These are phyloP conservation scores for Eueremaeus valkanovi DNA, from an alignment of 2,888 invertebrate genomes.

Conservation along the genomic window DNA sequence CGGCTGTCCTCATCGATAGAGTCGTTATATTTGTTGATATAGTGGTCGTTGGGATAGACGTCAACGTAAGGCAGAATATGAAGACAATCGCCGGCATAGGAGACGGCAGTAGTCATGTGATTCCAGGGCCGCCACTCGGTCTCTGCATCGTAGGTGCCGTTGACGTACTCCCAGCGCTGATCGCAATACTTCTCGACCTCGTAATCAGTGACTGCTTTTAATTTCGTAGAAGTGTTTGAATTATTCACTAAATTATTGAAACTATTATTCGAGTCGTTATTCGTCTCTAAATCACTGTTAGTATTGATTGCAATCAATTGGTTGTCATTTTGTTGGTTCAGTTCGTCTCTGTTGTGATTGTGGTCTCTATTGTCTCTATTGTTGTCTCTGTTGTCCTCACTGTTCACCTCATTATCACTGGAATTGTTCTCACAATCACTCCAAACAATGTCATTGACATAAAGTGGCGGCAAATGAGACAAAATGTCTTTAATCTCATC, in stretches of 20 bases:
- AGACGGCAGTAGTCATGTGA: slow-evolving; percentile 68
- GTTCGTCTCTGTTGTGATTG: background rate
- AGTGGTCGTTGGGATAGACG: slow-evolving; percentile 44
- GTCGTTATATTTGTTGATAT: background rate
- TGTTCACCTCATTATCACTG: slow-evolving; percentile 28
- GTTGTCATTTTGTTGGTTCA: no score
- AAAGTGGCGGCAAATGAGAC: slow-evolving; percentile 64
- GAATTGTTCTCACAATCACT: slow-evolving; percentile 47
- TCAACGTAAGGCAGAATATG: slow-evolving; percentile 95
- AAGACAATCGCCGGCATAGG: slow-evolving; percentile 69
- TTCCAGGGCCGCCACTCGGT: slow-evolving; percentile 83
- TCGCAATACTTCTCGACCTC: slow-evolving; percentile 50
- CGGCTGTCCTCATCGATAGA: background rate
- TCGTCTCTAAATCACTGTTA: background rate
- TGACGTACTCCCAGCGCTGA: slow-evolving; percentile 54
- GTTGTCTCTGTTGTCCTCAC: background rate
- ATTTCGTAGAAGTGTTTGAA: no score
- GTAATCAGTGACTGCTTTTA: background rate
- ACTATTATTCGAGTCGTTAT: background rate
- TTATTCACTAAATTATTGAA: background rate
- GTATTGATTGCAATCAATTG: background rate
- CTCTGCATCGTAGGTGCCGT: slow-evolving; percentile 56
- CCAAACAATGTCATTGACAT: slow-evolving; percentile 58
- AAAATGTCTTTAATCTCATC: slow-evolving; percentile 58
- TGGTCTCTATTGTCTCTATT: background rate